Evolutionary conservation across 2,888 invertebrate genomes (phyloP).

Genomic region (Thereva unica): DNA sequence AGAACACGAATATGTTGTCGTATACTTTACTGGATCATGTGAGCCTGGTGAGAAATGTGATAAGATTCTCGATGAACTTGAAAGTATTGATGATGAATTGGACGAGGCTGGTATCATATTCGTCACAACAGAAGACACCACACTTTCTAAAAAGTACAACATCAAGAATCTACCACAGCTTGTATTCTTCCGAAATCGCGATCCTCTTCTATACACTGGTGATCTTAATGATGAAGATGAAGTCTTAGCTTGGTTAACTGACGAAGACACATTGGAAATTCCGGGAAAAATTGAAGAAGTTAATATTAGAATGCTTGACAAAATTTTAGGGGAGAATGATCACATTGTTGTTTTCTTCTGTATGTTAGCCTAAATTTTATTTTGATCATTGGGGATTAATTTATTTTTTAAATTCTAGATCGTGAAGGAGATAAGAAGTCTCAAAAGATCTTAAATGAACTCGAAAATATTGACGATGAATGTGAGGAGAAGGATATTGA

Average conservation of each 20-base stretch:
- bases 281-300: conserved; percentile 93
- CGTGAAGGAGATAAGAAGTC: conserved; percentile 88
- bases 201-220: conserved; percentile 81
- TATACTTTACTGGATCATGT: conserved; percentile 88
- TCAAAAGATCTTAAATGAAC: conserved; percentile 82
- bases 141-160: conserved; percentile 80
- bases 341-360: conserved; percentile 92
- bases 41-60: conserved; percentile 88
- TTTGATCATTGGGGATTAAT: conserved; percentile 9
- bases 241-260: conserved; percentile 87
- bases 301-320: conserved; percentile 86
- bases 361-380: conserved; percentile 60
- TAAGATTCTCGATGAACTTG: conserved; percentile 80
- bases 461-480: conserved; percentile 92
- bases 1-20: conserved; percentile 92
- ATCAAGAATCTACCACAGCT: conserved; percentile 84
- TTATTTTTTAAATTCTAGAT: conserved; percentile 61
- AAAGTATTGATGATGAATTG: conserved; percentile 90
- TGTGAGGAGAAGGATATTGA: conserved; percentile 90
- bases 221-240: conserved; percentile 91
- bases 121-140: conserved; percentile 86
- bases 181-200: conserved; percentile 89
- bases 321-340: conserved; percentile 83
- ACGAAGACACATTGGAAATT: conserved; percentile 86
- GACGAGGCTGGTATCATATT: conserved; percentile 93